phyloP scores from a whole-genome alignment of 2,888 invertebrate species.

The Drosophila cognata region DNA sequence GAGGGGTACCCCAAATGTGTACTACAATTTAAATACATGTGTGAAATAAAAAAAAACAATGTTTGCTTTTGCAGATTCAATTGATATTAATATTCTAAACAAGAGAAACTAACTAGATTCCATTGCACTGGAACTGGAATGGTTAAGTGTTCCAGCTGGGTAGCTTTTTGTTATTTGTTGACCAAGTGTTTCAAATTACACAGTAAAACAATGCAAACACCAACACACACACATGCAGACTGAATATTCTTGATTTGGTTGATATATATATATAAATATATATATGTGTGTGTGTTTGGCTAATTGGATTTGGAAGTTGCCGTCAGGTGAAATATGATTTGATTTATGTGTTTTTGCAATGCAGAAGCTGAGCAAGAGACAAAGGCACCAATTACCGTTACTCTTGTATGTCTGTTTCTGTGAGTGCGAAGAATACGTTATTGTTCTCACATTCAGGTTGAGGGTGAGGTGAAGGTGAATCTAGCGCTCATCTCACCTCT shows the following conservation, averaged over 20 bases:
- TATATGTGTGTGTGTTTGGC: slow-evolving; percentile 29
- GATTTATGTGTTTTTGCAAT: slow-evolving; percentile 15
- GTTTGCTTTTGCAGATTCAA: not conserved
- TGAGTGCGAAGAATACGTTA: slow-evolving; percentile 11
- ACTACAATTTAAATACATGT: not conserved
- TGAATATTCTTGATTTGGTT: slow-evolving; percentile 15
- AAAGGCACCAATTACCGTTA: slow-evolving; percentile 16
- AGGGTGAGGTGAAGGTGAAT: slow-evolving; percentile 27
- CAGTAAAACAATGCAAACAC: slow-evolving; percentile 10
- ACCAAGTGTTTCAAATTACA: slow-evolving; percentile 24
- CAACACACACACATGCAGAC: not conserved
- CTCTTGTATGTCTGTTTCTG: slow-evolving; percentile 12
- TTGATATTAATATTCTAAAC: not conserved
- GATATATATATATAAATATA: not conserved
- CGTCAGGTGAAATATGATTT: slow-evolving; percentile 26
- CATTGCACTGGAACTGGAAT: slow-evolving; percentile 17
- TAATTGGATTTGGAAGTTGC: slow-evolving; percentile 57
- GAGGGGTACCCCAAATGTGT: slow-evolving; percentile 2
- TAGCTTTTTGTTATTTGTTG: slow-evolving; percentile 18
- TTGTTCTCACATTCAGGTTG: slow-evolving; percentile 7
- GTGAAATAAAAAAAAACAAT: not conserved
- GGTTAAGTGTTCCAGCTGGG: slow-evolving; percentile 5
- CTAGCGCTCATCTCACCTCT: not conserved
- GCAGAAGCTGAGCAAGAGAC: slow-evolving; percentile 21
- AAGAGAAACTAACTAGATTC: slow-evolving; percentile 1